Base-by-base conservation (phyloP, 2,113 vertebrate genomes). In the Calonectris borealis region DNA sequence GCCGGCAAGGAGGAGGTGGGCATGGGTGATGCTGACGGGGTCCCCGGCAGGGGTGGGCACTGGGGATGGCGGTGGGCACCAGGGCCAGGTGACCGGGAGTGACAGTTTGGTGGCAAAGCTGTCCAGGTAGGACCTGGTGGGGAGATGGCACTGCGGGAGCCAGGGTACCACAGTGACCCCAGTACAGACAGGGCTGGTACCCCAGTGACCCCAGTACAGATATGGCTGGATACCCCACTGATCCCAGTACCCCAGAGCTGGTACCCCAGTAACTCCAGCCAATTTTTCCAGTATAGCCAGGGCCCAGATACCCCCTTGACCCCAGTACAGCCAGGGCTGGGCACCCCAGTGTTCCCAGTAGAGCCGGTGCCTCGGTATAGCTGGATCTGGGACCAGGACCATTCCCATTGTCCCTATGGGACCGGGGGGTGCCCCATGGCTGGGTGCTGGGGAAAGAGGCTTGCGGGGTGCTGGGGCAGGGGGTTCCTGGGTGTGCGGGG, bases 391-490 rank as follows among this genome's bases (percentile, higher is more conserved):
- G 71, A 49, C 11, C 6, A 17, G 29, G 15, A 13, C 46, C 20
- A 3, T 16, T 61, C 46, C 62, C 52, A 6, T 17, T 48, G 14
- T 65, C 52, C 19, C 52, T 21, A 21, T 2, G 8, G 78, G 11
- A 42, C 15, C 19, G 0, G 2, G 32, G 24, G 26, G 21, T 61
- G 27, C n/a, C 24, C 54, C 9, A 3, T 5, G 32, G 54, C 48
- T 26, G 68, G 27, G 11, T 32, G 36, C 34, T 1, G 7, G 34
- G n/a, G 4, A 36, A 36, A 19, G 20, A 15, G 10, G 2, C 3
- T 51, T 15, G 10, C 1, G 3, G n/a, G 40, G 21, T 0, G 5
- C 32, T 25, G 52, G 19, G 19, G 5, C 0, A 6, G 16, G 27
- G 29, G 6, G 9, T 6, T 36, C 36, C 34, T 1, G 2, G 52